Evolutionary conservation across 2,888 invertebrate genomes (phyloP), one percentile per base, ranked within the genome.

Genomic region (Blastobasis lacticolella): DNA sequence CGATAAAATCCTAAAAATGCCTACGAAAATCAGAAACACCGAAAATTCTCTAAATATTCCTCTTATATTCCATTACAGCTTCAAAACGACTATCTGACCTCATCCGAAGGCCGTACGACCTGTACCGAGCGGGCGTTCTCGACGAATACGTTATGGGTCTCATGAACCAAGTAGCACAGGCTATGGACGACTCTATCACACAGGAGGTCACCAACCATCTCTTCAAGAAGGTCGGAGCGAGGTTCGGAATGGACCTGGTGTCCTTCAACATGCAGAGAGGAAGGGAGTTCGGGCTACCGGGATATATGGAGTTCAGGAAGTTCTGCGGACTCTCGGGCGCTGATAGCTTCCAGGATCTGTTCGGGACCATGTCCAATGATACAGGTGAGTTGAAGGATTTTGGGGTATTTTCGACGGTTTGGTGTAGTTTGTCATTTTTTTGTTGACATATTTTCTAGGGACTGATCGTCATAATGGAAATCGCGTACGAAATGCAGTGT

Each of bases 241-340:
- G 93, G 52, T 95, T 94, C 69, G 97, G 97, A 60, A 92, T 97
- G 92, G 97, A 97, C 78, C 87, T 97, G 68, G 96, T 96, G 10
- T 94, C 97, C 7, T 95, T 97, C 74, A 97, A 97, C 77, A 95
- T 97, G 94, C 96, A 96, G 79, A 90, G 97, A 71, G 97, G 96
- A 49, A 92, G 97, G 57, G 97, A 97, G 75, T 95, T 96, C 64
- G 97, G 97, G 56, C 86, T 97, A 52, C 97, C 97, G 43, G 95
- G 96, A 49, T 97, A 97, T 80, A 96, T 96, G 95, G 95, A 96
- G 77, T 96, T 94, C 87, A 92, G 96, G 61, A 95, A 95, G 79
- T 95, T 95, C 91, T 96, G 96, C 67, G 96, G 96, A 4, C 89
- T 96, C 37, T 93, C 95, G 9, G 92, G 91, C 41, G 94, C 95